phyloP scores from a whole-genome alignment of 2,888 invertebrate species.

The Tinea pellionella region DNA sequence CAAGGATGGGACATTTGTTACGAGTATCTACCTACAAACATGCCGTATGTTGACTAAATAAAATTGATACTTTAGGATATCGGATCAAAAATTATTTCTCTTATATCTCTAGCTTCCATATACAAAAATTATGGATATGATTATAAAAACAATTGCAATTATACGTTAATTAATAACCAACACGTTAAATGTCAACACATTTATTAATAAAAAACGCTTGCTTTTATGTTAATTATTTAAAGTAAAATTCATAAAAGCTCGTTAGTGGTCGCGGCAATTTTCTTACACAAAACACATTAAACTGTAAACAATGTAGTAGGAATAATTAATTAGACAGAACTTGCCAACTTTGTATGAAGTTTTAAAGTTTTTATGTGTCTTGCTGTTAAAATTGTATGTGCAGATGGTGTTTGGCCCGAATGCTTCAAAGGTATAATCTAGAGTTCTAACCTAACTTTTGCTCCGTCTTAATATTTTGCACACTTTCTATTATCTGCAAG shows the following conservation, averaged over 20 bases:
- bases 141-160: too few species aligned
- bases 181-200: too few species aligned
- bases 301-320: constrained; percentile 15
- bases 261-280: background rate
- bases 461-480: background rate
- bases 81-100: too few species aligned
- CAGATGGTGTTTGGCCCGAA: constrained; percentile 14
- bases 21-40: too few species aligned
- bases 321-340: constrained; percentile 14
- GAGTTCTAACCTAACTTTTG: background rate
- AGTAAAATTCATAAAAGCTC: constrained; percentile 6
- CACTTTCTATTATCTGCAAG: too few species aligned
- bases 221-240: too few species aligned
- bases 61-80: too few species aligned
- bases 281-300: constrained; percentile 13
- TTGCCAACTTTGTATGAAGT: constrained; percentile 16
- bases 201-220: too few species aligned
- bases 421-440: constrained; percentile 1
- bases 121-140: too few species aligned
- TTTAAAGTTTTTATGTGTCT: constrained; percentile 16
- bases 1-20: background rate
- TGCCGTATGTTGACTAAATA: too few species aligned
- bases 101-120: too few species aligned
- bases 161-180: too few species aligned
- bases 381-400: constrained; percentile 8